phyloP scores from a whole-genome alignment of 2,113 vertebrate genomes.

The Podilymbus podiceps region DNA sequence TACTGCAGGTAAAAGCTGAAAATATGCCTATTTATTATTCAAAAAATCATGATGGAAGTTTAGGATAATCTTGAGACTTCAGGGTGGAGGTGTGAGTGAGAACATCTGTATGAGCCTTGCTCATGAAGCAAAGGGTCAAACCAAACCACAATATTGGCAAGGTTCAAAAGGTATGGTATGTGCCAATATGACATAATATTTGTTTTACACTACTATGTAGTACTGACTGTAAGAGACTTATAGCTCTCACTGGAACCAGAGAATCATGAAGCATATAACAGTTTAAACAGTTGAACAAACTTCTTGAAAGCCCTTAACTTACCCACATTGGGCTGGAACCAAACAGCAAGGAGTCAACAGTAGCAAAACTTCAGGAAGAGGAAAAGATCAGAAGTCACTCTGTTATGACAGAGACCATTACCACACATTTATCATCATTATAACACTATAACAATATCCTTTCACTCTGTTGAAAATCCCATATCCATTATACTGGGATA shows the following conservation, averaged over 20 bases:
- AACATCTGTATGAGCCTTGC: not conserved
- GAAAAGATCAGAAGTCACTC: not conserved
- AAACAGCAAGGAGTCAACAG: not conserved
- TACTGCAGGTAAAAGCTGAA: not conserved
- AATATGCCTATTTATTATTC: not conserved
- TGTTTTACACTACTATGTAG: not conserved
- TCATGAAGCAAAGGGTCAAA: not conserved
- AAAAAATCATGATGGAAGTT: not conserved
- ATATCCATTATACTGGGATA: not conserved
- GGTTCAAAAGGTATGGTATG: not conserved
- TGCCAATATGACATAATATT: constrained; percentile 35
- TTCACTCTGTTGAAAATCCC: not conserved
- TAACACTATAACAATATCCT: not conserved
- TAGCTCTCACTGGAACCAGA: not conserved
- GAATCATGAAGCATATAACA: not conserved
- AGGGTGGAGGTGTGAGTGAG: not conserved
- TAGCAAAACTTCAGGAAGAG: not conserved
- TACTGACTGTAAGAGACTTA: not conserved
- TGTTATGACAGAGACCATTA: not conserved
- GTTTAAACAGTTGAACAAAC: constrained; percentile 31
- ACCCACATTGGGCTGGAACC: not conserved
- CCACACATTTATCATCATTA: not conserved
- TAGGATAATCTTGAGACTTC: not conserved
- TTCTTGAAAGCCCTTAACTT: not conserved
- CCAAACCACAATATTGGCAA: not conserved